Base-by-base conservation (phyloP, 2,888 invertebrate genomes). In the Sialis fuliginosa region DNA sequence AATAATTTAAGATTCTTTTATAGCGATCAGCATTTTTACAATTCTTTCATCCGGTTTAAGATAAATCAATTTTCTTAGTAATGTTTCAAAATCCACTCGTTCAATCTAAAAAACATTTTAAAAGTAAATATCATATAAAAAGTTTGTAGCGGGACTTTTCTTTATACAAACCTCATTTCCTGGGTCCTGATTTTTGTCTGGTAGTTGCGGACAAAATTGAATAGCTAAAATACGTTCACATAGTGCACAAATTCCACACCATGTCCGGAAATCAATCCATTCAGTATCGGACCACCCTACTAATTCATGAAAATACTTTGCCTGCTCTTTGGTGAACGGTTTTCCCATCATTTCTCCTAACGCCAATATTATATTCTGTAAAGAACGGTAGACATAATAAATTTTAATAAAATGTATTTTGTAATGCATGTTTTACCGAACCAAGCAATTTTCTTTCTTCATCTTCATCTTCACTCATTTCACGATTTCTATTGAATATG, bases 201-300 rank as follows among this genome's bases (percentile, higher is more conserved):
- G 72, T 33, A 77, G 65, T 49, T 60, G 58, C 6, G 59, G 52
- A 50, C 58, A 63, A 54, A 63, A 67, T 48, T 61, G 58, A 1
- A 73, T 64, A 39, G 79, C 78, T 42, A 77, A 68, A 54, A 80
- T 65, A 45, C 89, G 69, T 61, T 89, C 89, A 51, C 80, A 79
- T 46, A 82, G 69, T 0, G 86, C 84, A 52, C 82, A 81, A 35
- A 89, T 63, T 1, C 87, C 86, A 56, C 84, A 83, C 79, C 86
- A 88, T 1, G 77, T 75, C 22, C 82, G 72, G 60, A 83, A 87
- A 56, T 79, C 77, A 41, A 80, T 57, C 0, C 68, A 62, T 31
- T 70, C 66, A 2, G 61, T 70, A 1, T 63, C 66, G 0, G 63
- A 58, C 74, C 76, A 77, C 22, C 69, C 68, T 55, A 81, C 66